Evolutionary conservation across 2,113 vertebrate species (phyloP), one percentile per base, ranked within the genome.

Genomic region (Ammospiza caudacuta): DNA sequence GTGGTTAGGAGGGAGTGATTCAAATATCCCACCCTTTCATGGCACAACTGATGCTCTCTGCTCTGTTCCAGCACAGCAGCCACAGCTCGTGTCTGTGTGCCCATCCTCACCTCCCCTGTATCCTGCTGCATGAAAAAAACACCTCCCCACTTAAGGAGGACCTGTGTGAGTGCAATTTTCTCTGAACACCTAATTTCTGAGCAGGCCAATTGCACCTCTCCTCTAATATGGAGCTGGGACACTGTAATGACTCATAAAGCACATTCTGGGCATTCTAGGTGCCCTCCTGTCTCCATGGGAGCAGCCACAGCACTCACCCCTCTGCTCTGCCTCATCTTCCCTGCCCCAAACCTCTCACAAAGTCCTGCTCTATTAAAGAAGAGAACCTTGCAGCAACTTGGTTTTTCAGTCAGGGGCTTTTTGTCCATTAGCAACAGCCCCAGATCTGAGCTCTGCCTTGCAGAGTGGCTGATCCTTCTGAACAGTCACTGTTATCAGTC

Each of bases 71-170:
- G 52, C 64, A 16, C 49, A 35, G 57, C 72, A 70, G 59, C 33
- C 8, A 3, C 59, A 29, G 69, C 47, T 44, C 9, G 0, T 1
- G 8, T 9, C 4, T 3, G 6, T 1, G 3, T 62, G 35, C 57
- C 78, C 66, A 55, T 75, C 88, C 52, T 78, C 2, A 1, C 14
- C 23, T 70, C 43, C 20, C 23, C 33, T 58, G 27, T 15, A 9
- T 43, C 78, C 66, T 35, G 1, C 57, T 39, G 21, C 58, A 23
- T 6, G 20, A 14, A 12, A 27, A n/a, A 64, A 14, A 0, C 23
- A 41, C 51, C 93, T 64, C 35, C 3, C 18, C 41, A 20, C 51
- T 24, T 49, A 2, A 25, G 79, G 59, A 77, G 72, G 44, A 33
- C 12, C 59, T 51, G n/a, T 29, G 47, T 14, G 85, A 88, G 75